Evolutionary conservation across 2,113 vertebrate genomes (phyloP).

Genomic region (Onychorhynchus coronatus): DNA sequence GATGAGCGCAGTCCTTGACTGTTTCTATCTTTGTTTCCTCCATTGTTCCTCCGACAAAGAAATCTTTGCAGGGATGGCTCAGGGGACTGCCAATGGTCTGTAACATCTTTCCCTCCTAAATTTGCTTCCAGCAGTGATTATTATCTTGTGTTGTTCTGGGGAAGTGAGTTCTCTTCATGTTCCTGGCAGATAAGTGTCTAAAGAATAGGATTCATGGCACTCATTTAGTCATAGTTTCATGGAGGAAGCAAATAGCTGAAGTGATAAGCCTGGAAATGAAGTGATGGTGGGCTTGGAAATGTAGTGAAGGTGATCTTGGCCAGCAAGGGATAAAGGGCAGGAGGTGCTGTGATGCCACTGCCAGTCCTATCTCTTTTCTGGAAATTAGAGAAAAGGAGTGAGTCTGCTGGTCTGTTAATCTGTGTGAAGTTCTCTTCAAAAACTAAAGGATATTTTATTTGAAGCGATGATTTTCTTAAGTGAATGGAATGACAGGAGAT

Average conservation of each 20-base stretch:
- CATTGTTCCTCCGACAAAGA: background rate
- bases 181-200: background rate
- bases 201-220: background rate
- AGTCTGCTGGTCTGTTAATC: background rate
- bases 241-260: background rate
- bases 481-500: background rate
- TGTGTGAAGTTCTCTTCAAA: background rate
- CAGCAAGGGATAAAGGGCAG: background rate
- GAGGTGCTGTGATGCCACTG: background rate
- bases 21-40: background rate
- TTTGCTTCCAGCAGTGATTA: background rate
- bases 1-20: background rate
- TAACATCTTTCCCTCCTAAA: background rate
- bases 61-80: background rate
- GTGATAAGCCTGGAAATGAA: background rate
- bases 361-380: background rate
- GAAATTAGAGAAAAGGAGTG: background rate
- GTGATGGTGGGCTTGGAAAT: background rate
- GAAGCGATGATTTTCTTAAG: background rate
- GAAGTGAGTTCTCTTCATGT: background rate
- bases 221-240: background rate
- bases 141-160: background rate
- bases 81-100: background rate
- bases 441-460: background rate
- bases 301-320: background rate